Evolutionary conservation across 1,140 invertebrate genomes (phyloP).

Genomic region (Drosophila pruinosa): DNA sequence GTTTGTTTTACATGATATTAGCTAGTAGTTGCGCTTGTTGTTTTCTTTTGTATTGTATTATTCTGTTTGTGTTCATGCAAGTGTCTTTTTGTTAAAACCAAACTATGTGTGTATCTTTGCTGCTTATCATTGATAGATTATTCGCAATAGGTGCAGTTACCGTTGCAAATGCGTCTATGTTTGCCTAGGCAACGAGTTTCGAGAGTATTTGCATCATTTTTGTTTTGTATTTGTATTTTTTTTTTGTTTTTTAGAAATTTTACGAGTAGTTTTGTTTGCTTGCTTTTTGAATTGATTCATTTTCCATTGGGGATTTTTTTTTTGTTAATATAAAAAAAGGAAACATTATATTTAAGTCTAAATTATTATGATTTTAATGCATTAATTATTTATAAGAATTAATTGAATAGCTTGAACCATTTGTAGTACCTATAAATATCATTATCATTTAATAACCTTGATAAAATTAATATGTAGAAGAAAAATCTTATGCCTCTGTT

Average conservation of each 20-base stretch:
- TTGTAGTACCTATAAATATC: slow-evolving; percentile 68
- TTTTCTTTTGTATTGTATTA: slow-evolving; percentile 41
- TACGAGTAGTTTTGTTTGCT: slow-evolving; percentile 50
- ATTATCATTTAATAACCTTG: slow-evolving; percentile 73
- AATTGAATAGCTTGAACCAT: slow-evolving; percentile 79
- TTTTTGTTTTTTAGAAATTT: slow-evolving; percentile 35
- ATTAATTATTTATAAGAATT: slow-evolving; percentile 70
- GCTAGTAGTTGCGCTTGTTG: slow-evolving; percentile 73
- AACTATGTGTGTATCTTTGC: slow-evolving; percentile 53
- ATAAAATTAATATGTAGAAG: slow-evolving; percentile 81
- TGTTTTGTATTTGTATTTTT: slow-evolving; percentile 8
- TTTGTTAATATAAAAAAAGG: slow-evolving; percentile 74
- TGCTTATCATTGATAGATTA: slow-evolving; percentile 67
- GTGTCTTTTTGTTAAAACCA: slow-evolving; percentile 51
- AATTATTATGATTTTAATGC: slow-evolving; percentile 76
- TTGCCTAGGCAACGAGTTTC: slow-evolving; percentile 59
- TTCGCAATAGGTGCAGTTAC: slow-evolving; percentile 68
- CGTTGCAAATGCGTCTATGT: slow-evolving; percentile 54
- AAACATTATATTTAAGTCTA: slow-evolving; percentile 71
- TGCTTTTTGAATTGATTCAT: slow-evolving; percentile 25
- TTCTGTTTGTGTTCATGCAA: slow-evolving; percentile 38
- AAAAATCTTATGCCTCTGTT: slow-evolving; percentile 80
- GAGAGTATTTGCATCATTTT: slow-evolving; percentile 56
- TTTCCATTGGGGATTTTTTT: slow-evolving; percentile 18
- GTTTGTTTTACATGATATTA: slow-evolving; percentile 78